A percentile compares a stretch with the other conserved stretches of the same genome.
Conservation (phyloP, 2,888 invertebrate species). For the Biston stratarius region DNA sequence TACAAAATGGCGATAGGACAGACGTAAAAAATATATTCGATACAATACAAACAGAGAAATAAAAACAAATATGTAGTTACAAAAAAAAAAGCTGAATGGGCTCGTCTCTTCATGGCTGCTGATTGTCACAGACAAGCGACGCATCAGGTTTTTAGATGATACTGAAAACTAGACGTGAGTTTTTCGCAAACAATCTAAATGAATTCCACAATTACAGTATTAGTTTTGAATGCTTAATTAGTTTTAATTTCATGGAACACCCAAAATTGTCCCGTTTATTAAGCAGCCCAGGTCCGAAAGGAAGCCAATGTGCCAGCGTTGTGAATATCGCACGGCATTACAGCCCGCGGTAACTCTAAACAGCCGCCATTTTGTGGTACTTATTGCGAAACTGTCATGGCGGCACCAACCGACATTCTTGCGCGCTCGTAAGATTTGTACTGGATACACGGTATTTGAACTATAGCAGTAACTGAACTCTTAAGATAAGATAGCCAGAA, state of each 20-base stretch:
- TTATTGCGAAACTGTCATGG: constrained; percentile 70
- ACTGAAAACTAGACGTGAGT: too few relatives aligned
- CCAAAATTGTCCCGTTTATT: background rate
- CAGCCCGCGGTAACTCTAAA: constrained; percentile 32
- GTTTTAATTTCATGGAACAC: background rate
- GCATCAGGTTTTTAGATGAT: too few relatives aligned
- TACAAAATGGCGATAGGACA: too few relatives aligned
- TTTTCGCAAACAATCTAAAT: too few relatives aligned
- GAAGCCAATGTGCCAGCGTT: constrained; percentile 12
- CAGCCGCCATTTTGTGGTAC: constrained; percentile 61
- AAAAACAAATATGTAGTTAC: too few relatives aligned
- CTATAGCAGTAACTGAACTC: constrained; percentile 15
- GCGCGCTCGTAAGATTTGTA: constrained; percentile 61
- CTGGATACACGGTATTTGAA: constrained; percentile 26
- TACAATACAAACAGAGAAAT: too few relatives aligned
- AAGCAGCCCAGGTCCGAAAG: constrained; percentile 5
- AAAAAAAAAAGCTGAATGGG: too few relatives aligned
- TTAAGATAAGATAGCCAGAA: background rate
- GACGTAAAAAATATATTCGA: too few relatives aligned
- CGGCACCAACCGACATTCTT: constrained; percentile 62
- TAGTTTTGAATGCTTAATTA: too few relatives aligned
- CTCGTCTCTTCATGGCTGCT: too few relatives aligned
- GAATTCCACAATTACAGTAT: too few relatives aligned
- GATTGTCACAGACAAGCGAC: too few relatives aligned
- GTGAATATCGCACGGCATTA: constrained; percentile 29